Evolutionary conservation across 2,888 invertebrate species (phyloP).

Genomic region (Drosophila subquinaria): DNA sequence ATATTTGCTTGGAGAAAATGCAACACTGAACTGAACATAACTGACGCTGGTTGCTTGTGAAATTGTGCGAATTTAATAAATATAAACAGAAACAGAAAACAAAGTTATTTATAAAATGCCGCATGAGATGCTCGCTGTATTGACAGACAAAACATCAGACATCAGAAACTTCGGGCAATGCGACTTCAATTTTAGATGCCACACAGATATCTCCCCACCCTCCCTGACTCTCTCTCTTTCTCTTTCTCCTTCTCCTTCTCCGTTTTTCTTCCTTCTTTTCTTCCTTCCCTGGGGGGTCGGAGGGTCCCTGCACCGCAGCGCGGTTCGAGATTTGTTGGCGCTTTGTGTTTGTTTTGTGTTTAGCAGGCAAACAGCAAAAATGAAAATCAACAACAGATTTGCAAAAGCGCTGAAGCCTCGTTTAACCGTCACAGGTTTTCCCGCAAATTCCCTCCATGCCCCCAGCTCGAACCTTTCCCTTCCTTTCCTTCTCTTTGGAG

Average conservation of each 20-base stretch:
- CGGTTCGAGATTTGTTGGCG: slow-evolving; percentile 55
- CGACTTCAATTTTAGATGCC: slow-evolving; percentile 18
- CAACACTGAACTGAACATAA: background rate
- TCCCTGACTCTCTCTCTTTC: background rate
- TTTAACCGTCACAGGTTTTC: slow-evolving; percentile 15
- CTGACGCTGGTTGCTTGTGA: background rate
- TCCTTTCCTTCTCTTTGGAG: background rate
- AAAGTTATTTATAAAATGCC: slow-evolving; percentile 30
- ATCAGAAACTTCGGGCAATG: slow-evolving; percentile 13
- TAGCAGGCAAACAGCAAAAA: slow-evolving; percentile 79
- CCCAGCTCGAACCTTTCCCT: background rate
- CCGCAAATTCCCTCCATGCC: background rate
- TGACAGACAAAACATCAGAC: slow-evolving; percentile 26
- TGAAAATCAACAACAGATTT: slow-evolving; percentile 80
- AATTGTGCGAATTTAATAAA: slow-evolving; percentile 24
- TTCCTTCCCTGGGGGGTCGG: background rate
- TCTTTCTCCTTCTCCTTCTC: too few relatives aligned
- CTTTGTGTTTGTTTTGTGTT: slow-evolving; percentile 74
- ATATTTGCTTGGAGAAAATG: background rate
- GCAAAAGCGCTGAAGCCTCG: slow-evolving; percentile 48
- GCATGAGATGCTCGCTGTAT: slow-evolving; percentile 26
- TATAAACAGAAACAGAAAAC: slow-evolving; percentile 12
- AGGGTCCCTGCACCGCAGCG: slow-evolving; percentile 2
- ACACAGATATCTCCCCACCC: background rate
- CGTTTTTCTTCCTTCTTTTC: background rate